Conservation (phyloP, 2,113 vertebrate genomes). For the Xiphorhynchus elegans region DNA sequence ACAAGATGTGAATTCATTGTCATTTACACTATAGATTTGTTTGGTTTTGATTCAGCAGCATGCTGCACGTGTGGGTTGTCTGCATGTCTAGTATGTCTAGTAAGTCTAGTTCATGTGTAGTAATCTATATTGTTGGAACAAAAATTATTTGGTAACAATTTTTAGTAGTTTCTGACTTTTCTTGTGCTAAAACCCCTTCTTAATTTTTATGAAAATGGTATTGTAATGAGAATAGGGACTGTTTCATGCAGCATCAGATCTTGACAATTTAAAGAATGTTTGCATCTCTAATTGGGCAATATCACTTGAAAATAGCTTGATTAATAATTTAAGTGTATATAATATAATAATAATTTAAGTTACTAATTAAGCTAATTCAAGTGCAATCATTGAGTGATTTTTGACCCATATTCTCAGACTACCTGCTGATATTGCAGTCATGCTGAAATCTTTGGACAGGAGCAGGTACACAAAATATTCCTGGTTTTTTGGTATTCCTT, state of each 20-base stretch:
- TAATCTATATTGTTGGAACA: neutral
- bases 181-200: neutral
- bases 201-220: neutral
- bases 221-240: neutral
- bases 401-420: neutral
- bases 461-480: neutral
- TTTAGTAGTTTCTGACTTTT: neutral
- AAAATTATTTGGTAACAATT: neutral
- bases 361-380: neutral
- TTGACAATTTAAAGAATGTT: neutral
- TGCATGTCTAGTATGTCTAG: neutral
- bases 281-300: neutral
- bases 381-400: neutral
- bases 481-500: accelerated
- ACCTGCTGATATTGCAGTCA: neutral
- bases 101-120: neutral
- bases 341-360: neutral
- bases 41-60: neutral
- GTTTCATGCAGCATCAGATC: neutral
- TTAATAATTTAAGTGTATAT: neutral
- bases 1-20: neutral
- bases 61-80: neutral
- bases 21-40: neutral
- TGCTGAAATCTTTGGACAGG: neutral
- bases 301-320: neutral